Evolutionary conservation across 2,113 vertebrate species (phyloP).

Genomic region (Orthonyx spaldingii): DNA sequence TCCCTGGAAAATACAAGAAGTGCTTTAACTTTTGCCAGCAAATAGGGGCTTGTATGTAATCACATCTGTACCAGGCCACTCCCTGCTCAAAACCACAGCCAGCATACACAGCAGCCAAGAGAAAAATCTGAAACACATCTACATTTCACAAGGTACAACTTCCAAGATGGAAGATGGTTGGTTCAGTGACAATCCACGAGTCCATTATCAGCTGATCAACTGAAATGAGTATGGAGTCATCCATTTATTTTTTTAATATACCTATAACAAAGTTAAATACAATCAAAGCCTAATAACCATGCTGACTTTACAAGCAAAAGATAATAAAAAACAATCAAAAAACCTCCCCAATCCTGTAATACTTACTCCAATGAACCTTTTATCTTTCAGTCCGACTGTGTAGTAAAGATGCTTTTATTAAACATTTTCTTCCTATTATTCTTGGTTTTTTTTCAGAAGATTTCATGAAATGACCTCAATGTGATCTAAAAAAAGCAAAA

Average conservation of each 20-base stretch:
- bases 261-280: neutral
- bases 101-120: neutral
- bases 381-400: neutral
- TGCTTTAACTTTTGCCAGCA: neutral
- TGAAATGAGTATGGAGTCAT: neutral
- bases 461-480: neutral
- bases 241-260: neutral
- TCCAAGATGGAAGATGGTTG: neutral
- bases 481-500: neutral
- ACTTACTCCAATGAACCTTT: neutral
- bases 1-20: neutral
- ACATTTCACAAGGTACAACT: neutral
- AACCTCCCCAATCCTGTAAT: neutral
- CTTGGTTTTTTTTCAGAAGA: neutral
- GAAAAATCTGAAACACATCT: neutral
- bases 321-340: neutral
- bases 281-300: neutral
- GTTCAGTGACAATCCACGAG: neutral
- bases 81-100: neutral
- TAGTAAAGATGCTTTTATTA: neutral
- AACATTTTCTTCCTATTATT: conserved; percentile 17
- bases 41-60: neutral
- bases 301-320: neutral
- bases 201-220: neutral
- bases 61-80: neutral